phyloP scores from a whole-genome alignment of 2,113 vertebrate genomes.

The Catharus bicknelli region DNA sequence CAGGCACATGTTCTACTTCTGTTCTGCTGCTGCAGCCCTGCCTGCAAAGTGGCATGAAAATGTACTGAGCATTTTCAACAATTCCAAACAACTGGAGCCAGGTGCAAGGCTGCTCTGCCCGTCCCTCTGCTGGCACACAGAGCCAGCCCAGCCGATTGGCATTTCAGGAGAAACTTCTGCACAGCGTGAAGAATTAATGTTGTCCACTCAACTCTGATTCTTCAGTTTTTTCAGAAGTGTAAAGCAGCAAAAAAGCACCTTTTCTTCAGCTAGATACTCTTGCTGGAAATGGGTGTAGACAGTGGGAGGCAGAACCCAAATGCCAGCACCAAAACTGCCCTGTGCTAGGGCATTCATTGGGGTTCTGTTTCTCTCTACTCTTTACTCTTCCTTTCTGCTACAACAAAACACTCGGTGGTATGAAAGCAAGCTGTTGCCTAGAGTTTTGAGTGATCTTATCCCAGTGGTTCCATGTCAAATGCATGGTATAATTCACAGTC shows the following conservation, averaged over 20 bases:
- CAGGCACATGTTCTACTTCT: not conserved
- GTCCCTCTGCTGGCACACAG: accelerated
- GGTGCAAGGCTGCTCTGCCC: not conserved
- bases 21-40: not conserved
- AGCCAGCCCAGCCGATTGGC: not conserved
- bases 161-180: not conserved
- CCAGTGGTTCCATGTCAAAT: not conserved
- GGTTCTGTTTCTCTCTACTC: not conserved
- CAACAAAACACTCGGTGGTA: not conserved
- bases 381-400: not conserved
- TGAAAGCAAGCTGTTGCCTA: not conserved
- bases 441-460: not conserved
- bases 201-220: not conserved
- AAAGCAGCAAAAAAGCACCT: not conserved
- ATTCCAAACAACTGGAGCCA: not conserved
- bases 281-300: not conserved
- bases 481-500: not conserved
- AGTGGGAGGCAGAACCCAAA: not conserved
- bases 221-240: not conserved
- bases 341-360: accelerated
- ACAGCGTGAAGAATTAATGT: not conserved
- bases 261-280: not conserved
- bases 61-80: not conserved
- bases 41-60: not conserved
- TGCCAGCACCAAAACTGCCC: not conserved